phyloP scores from a whole-genome alignment of 53 echinoderm and acorn worm genomes.

The Glandiceps talaboti region DNA sequence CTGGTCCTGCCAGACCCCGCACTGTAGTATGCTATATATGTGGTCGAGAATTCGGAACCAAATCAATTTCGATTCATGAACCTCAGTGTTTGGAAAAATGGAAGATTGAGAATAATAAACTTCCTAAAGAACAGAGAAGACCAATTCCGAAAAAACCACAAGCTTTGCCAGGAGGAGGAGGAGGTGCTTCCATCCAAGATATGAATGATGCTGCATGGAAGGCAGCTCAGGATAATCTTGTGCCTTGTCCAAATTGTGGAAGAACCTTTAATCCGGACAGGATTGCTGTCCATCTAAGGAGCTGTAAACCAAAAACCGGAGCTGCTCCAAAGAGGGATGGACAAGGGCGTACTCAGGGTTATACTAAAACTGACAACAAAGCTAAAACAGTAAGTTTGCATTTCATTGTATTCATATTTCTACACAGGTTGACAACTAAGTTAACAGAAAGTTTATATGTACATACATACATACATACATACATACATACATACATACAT shows the following conservation, averaged over 20 bases:
- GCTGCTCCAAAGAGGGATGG: constrained; percentile 14
- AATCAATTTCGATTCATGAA: constrained; percentile 75
- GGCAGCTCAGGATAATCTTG: constrained; percentile 59
- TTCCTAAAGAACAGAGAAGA: constrained; percentile 47
- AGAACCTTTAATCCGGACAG: constrained; percentile 76
- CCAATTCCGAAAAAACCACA: constrained; percentile 46
- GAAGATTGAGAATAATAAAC: constrained; percentile 59
- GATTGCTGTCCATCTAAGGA: constrained; percentile 44
- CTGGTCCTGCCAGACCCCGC: constrained; percentile 23
- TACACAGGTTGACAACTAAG: background rate
- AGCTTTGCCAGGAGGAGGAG: constrained; percentile 15
- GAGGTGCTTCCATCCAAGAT: background rate
- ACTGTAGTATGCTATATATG: constrained; percentile 89
- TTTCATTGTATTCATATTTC: too few relatives aligned
- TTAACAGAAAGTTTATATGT: background rate
- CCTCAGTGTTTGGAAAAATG: constrained; percentile 84
- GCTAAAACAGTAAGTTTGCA: too few relatives aligned
- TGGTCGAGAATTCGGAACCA: constrained; percentile 85
- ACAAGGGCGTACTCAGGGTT: constrained; percentile 1
- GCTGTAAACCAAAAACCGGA: constrained; percentile 30
- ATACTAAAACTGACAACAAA: constrained; percentile 7
- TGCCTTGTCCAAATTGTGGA: constrained; percentile 69
- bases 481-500: background rate
- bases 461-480: background rate
- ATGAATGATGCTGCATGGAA: constrained; percentile 80